A percentile compares a stretch with the other conserved stretches of the same genome.
Conservation (phyloP, 2,888 invertebrate genomes). For the Latrodectus hesperus region DNA sequence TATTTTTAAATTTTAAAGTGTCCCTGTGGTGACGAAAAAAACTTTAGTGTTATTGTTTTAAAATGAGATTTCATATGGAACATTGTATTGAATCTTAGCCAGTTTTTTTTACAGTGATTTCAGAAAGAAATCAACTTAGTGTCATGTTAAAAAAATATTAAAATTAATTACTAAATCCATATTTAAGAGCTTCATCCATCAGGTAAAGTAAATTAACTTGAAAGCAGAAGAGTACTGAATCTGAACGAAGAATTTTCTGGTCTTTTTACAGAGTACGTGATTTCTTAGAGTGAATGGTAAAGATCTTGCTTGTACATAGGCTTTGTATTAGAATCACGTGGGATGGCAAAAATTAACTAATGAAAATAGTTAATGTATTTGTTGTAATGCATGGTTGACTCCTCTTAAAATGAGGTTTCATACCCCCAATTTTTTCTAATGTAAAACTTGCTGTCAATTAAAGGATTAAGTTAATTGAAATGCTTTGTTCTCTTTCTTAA, state of each 20-base stretch:
- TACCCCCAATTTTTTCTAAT: conserved; percentile 57
- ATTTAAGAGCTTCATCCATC: conserved; percentile 56
- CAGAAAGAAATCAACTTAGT: conserved; percentile 43
- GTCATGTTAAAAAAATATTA: conserved; percentile 17
- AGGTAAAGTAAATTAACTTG: conserved; percentile 59
- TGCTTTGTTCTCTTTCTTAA: conserved; percentile 6
- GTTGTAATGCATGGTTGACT: conserved; percentile 53
- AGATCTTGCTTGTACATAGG: conserved; percentile 70
- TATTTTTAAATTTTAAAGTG: conserved; percentile 46
- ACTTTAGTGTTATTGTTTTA: conserved; percentile 52
- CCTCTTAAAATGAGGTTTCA: conserved; percentile 56
- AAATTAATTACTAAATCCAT: conserved; percentile 16
- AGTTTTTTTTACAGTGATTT: conserved; percentile 38
- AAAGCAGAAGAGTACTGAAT: conserved; percentile 35
- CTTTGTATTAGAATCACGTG: conserved; percentile 69
- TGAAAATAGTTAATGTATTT: conserved; percentile 61
- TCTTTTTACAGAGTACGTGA: conserved; percentile 49
- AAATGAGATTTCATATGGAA: conserved; percentile 36
- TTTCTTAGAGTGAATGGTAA: conserved; percentile 44
- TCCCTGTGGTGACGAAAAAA: conserved; percentile 33
- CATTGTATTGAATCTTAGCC: conserved; percentile 37
- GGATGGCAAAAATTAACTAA: conserved; percentile 69
- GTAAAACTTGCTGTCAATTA: conserved; percentile 65
- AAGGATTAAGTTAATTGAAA: conserved; percentile 59
- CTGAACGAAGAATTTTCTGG: conserved; percentile 30